These are phyloP conservation scores for Brachionus rotundiformis DNA, from an alignment of 1,140 invertebrate species.

Conservation along the genomic window DNA sequence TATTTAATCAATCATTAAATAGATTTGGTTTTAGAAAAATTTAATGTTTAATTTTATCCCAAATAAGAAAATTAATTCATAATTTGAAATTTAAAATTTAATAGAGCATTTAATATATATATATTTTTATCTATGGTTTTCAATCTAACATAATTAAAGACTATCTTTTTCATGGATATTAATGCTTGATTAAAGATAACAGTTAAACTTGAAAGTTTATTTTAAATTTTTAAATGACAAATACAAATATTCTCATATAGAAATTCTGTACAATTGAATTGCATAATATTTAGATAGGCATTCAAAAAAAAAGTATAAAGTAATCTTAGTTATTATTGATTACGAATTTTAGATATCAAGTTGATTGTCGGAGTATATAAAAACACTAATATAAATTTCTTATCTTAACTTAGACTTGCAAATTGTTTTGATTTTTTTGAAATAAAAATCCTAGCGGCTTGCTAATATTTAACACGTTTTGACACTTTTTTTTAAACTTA, in stretches of 20 bases:
- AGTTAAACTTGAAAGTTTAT: too few relatives aligned
- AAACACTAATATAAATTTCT: not conserved
- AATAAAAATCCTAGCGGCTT: not conserved
- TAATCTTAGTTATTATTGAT: not conserved
- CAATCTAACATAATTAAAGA: not conserved
- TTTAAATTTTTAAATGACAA: not conserved
- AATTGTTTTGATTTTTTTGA: not conserved
- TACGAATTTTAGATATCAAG: not conserved
- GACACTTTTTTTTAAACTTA: not conserved
- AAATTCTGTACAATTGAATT: too few relatives aligned
- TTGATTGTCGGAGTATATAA: not conserved
- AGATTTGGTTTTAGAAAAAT: too few relatives aligned
- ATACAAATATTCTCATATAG: not conserved
- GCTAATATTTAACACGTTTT: not conserved
- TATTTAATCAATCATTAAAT: too few relatives aligned
- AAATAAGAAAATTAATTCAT: too few relatives aligned
- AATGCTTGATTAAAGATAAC: not conserved
- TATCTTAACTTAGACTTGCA: slow-evolving; percentile 39
- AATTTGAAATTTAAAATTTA: too few relatives aligned
- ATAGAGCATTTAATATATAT: too few relatives aligned
- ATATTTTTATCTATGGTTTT: not conserved
- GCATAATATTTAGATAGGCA: too few relatives aligned
- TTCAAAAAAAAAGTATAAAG: too few relatives aligned
- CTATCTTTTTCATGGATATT: not conserved
- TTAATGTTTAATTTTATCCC: too few relatives aligned